Evolutionary conservation across 1,140 invertebrate species (phyloP), one percentile per base, ranked within the genome.

Genomic region (Stenopsyche tienmushanensis): DNA sequence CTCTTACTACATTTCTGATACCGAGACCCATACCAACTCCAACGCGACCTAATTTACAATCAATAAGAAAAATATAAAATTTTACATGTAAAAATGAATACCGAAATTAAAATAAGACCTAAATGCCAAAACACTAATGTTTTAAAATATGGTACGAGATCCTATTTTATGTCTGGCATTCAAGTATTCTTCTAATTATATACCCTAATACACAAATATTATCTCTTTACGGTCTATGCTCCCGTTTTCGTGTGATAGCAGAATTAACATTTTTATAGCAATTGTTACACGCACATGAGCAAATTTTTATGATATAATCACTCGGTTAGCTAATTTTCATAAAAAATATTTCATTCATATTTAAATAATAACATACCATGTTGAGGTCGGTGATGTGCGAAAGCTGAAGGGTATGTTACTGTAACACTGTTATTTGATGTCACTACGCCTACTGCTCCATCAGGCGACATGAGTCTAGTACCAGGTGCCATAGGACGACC

Each of bases 361-460:
- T 44, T 41, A 15, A 55, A 57, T 15, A 44, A 42, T 29, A 29
- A 18, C 10, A 62, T 18, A 71, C 63, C 62, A 49, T 62, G 66
- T 42, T 71, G 66, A 25, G 54, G 64, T 26, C 58, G 50, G n/a
- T 65, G 65, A 20, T 53, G 77, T 5, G 78, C 77, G 67, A 81
- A 85, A 64, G 80, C 74, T 18, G 80, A 75, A 64, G 85, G 80
- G 76, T 85, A 82, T 59, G 83, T 83, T 21, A 88, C 82, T 21
- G 84, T 83, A 15, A 88, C 83, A 20, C 82, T 83, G 69, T 87
- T 86, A 62, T 86, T 86, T 2, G 82, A 80, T 0, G 84, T 83
- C 25, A 88, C 84, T 29, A 87, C 81, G 25, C 86, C 86, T 15
- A 87, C 76, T n/a, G 84, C 82, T 3, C 86, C 86, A 72, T 88